Evolutionary conservation across 2,113 vertebrate species (phyloP), one percentile per base, ranked within the genome.

Genomic region (Probosciger aterrimus): DNA sequence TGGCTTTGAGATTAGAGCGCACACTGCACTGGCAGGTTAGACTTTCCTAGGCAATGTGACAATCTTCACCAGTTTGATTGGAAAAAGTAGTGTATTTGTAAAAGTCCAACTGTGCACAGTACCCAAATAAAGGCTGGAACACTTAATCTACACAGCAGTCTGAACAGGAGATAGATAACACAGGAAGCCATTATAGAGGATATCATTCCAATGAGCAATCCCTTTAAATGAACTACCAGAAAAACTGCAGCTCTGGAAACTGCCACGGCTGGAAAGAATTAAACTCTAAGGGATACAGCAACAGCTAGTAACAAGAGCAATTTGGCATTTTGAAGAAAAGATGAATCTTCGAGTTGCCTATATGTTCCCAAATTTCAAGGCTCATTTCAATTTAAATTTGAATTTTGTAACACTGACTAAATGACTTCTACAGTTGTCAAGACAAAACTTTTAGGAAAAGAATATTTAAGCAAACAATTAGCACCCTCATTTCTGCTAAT

Each of bases 381-480:
- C 84, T 96, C 87, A 93, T 96, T 97, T 97, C 71, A 74, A 85
- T 60, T 94, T 85, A 85, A 93, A 96, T 92, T 57, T 91, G 53
- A 92, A 75, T 87, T 95, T 71, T 10, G 18, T 93, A 83, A 86
- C 84, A 74, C 49, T 78, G 80, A 75, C 92, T 93, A 94, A 95
- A 92, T 82, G 52, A 87, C 57, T 97, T 95, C 70, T 11, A 46
- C 49, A 89, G 83, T 65, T 5, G 9, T 67, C 33, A 94, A 93
- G 80, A 96, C 89, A 93, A 92, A 97, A 62, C 22, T 49, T 85
- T 94, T 77, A 84, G 83, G 80, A 96, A 95, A 94, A 94, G 77
- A 92, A 73, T 95, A 96, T 73, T 96, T 94, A 96, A 92, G 77
- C 88, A 89, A 97, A 97, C 80, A 95, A 96, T 96, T 89, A 96